Percentiles rank a stretch among this genome's conserved stretches.
Evolutionary conservation across 2,888 invertebrate species (phyloP).

Genomic region (Hetaerina titia): DNA sequence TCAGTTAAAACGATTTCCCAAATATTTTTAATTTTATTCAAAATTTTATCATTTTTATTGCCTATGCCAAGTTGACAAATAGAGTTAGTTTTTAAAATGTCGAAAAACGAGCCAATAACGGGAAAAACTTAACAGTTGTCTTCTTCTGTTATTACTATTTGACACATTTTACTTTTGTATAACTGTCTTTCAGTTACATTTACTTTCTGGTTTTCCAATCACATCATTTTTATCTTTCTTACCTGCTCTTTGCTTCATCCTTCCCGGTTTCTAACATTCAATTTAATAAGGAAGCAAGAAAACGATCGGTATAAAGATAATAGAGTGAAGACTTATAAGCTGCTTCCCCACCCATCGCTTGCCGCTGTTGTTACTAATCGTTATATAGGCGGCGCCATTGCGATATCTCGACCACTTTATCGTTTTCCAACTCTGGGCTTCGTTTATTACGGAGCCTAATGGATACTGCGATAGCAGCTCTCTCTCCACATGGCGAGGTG

Average conservation of each 20-base stretch:
- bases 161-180: too few relatives aligned
- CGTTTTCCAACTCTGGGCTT: slow-evolving; percentile 17
- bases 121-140: not conserved
- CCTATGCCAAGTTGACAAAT: too few relatives aligned
- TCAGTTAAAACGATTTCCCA: too few relatives aligned
- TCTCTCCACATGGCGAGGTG: not conserved
- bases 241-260: not conserved
- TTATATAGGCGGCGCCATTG: slow-evolving; percentile 36
- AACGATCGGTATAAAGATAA: not conserved
- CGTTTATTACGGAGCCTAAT: slow-evolving; percentile 7
- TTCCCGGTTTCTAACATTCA: not conserved
- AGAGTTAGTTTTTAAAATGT: not conserved
- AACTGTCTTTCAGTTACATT: not conserved
- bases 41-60: too few relatives aligned
- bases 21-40: too few relatives aligned
- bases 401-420: slow-evolving; percentile 49
- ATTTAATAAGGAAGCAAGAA: not conserved
- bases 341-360: not conserved
- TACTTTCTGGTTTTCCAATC: not conserved
- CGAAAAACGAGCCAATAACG: not conserved
- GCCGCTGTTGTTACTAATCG: slow-evolving; percentile 32
- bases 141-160: too few relatives aligned
- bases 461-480: slow-evolving; percentile 22
- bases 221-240: not conserved
- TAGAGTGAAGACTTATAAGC: slow-evolving; percentile 27